phyloP scores from a whole-genome alignment of 2,888 invertebrate genomes.

The Lepidochrysops patricia region DNA sequence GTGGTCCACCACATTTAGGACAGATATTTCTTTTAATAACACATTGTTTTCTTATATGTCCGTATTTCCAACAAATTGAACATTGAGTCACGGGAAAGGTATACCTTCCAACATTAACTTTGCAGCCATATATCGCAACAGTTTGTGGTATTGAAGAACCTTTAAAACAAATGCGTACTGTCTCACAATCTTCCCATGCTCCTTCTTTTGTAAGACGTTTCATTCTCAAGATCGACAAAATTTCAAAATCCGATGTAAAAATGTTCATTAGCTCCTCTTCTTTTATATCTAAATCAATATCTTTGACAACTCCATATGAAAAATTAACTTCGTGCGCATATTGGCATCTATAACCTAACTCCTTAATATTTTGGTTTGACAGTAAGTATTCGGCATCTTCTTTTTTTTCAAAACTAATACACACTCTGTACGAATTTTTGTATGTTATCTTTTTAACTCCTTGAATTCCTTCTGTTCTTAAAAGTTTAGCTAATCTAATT shows the following conservation, averaged over 20 bases:
- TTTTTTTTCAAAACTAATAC: slow-evolving; percentile 5
- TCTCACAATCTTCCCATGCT: neutral
- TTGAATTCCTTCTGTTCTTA: neutral
- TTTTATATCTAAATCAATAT: slow-evolving; percentile 6
- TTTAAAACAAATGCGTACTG: neutral
- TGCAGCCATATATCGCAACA: neutral
- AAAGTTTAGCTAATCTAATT: neutral
- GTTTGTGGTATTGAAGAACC: neutral
- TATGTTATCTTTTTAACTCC: no score
- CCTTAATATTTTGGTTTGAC: neutral
- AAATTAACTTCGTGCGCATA: neutral
- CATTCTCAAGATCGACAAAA: neutral
- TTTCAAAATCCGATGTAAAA: neutral
- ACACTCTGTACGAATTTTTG: neutral
- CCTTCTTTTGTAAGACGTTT: no score
- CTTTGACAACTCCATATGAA: neutral
- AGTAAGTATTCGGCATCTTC: slow-evolving; percentile 1
- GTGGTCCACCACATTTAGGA: no score
- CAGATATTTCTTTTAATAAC: no score
- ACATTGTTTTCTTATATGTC: slow-evolving; percentile 9
- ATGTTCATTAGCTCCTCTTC: neutral
- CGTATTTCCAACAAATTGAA: neutral
- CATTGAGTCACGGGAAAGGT: neutral
- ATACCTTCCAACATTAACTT: neutral
- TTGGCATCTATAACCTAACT: neutral